Evolutionary conservation across 2,888 invertebrate genomes (phyloP).

Genomic region (Stratiomys singularior): DNA sequence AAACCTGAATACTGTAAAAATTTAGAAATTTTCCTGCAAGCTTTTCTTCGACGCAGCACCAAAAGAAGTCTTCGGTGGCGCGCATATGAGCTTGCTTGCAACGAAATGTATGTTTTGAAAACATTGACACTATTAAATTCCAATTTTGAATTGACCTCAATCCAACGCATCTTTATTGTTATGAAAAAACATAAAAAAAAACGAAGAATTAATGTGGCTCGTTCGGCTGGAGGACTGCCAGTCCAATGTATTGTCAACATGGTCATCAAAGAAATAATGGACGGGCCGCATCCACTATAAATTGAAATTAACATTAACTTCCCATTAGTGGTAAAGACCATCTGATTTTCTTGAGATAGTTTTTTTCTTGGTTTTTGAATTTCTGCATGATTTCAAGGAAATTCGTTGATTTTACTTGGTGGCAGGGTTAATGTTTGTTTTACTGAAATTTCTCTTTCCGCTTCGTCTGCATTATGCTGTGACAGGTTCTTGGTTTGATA

Average conservation of each 20-base stretch:
- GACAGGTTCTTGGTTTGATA: neutral
- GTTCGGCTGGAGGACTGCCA: neutral
- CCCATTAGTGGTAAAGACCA: neutral
- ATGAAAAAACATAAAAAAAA: neutral
- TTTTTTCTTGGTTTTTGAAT: too few species aligned
- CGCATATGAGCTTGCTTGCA: neutral
- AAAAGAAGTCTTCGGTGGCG: neutral
- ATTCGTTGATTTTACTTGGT: neutral
- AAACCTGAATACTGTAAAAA: neutral
- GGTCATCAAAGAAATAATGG: neutral
- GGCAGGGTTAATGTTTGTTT: neutral
- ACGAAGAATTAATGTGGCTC: neutral
- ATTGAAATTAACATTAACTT: constrained; percentile 8
- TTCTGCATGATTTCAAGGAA: neutral
- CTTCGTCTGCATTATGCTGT: neutral
- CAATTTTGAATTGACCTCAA: constrained; percentile 1
- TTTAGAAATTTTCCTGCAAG: neutral
- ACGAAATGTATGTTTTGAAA: neutral
- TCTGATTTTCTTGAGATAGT: neutral
- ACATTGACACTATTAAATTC: constrained; percentile 9
- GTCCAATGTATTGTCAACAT: neutral
- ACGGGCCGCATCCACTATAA: neutral
- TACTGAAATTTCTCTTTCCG: neutral
- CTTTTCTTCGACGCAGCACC: neutral
- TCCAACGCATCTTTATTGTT: neutral